Conservation (phyloP, 2,888 invertebrate species). For the Eupithecia pulchellata region DNA sequence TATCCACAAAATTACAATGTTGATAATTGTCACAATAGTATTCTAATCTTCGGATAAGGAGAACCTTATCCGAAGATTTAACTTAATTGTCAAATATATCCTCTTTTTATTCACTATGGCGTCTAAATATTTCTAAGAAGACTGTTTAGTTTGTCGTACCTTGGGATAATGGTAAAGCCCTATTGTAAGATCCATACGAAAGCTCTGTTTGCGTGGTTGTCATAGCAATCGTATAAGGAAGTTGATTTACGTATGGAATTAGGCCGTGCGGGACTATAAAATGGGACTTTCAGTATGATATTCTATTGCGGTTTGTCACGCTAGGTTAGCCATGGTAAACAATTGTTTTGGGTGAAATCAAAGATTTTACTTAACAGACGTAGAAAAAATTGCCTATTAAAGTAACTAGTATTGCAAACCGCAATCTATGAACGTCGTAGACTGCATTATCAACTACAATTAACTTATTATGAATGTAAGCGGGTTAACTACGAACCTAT, state of each 20-base stretch:
- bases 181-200: conserved; percentile 17
- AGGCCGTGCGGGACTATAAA: conserved; percentile 19
- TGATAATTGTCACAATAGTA: background rate
- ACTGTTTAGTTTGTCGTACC: background rate
- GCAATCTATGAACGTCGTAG: no score
- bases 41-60: background rate
- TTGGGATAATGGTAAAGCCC: background rate
- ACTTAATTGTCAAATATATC: background rate
- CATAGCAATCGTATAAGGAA: conserved; percentile 23
- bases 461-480: no score
- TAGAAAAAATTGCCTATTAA: no score
- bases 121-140: background rate
- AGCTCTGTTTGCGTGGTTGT: conserved; percentile 13
- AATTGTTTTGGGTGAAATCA: background rate
- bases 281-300: no score
- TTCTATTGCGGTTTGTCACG: conserved; percentile 15
- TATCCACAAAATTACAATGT: background rate
- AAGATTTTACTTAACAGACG: background rate
- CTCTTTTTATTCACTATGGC: background rate
- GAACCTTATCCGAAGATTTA: background rate
- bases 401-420: no score
- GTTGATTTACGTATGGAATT: background rate
- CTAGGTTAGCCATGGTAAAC: background rate
- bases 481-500: no score
- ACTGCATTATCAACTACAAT: no score